Evolutionary conservation across 1,140 invertebrate species (phyloP).

Genomic region (Heliconius nattereri): DNA sequence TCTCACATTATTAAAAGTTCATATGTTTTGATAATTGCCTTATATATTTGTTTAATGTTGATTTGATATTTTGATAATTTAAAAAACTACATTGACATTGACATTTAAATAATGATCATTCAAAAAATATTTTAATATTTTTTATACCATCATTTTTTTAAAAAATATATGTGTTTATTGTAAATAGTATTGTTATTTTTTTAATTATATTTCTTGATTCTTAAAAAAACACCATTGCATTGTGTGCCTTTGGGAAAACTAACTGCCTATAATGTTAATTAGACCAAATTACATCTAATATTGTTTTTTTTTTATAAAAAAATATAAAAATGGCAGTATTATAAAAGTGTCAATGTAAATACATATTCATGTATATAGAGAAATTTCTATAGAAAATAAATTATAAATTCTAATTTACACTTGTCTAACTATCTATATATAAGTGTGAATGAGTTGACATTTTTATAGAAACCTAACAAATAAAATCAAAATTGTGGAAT

Average conservation of each 20-base stretch:
- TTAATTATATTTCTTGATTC: too few species aligned
- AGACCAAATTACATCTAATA: constrained; percentile 15
- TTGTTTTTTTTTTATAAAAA: not conserved
- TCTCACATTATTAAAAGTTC: too few species aligned
- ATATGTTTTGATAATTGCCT: too few species aligned
- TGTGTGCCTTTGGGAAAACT: constrained; percentile 59
- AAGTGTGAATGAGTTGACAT: not conserved
- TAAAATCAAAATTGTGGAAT: not conserved
- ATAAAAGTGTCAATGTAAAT: not conserved
- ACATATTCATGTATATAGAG: not conserved
- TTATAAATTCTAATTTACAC: constrained; percentile 9
- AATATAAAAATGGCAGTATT: not conserved
- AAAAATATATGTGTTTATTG: too few species aligned
- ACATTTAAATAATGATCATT: too few species aligned
- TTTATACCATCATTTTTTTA: too few species aligned
- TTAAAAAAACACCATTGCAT: constrained; percentile 46
- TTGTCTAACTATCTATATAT: not conserved
- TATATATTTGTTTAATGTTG: too few species aligned
- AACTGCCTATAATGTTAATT: constrained; percentile 19
- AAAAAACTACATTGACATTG: too few species aligned
- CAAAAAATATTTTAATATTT: too few species aligned
- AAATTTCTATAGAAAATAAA: not conserved
- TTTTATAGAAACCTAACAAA: not conserved
- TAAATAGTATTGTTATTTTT: too few species aligned
- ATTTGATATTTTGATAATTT: too few species aligned